A percentile compares a stretch with the other conserved stretches of the same genome.
Evolutionary conservation across 2,888 invertebrate species (phyloP).

Genomic region (Leptinotarsa haldemani): DNA sequence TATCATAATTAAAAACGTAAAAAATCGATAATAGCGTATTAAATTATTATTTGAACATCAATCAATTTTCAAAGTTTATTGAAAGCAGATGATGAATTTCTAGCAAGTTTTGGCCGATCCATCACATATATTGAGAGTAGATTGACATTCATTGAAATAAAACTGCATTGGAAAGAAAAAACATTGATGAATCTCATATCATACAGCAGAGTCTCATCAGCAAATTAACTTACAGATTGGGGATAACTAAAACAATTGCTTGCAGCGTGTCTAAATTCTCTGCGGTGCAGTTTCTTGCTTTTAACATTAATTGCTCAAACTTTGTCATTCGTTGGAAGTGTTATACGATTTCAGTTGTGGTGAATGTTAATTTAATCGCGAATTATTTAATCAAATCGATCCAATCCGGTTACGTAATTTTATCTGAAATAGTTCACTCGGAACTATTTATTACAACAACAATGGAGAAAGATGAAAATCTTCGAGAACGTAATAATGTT

Average conservation of each 20-base stretch:
- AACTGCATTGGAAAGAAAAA: no score
- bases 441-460: not conserved
- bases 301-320: not conserved
- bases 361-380: not conserved
- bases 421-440: not conserved
- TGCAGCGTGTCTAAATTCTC: not conserved
- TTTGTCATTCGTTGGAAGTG: not conserved
- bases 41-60: no score
- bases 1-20: no score
- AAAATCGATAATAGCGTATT: no score
- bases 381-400: conserved; percentile 5
- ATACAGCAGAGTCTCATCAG: not conserved
- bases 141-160: no score
- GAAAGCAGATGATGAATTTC: no score
- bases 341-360: conserved; percentile 12
- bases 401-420: conserved; percentile 16
- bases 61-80: no score
- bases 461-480: no score
- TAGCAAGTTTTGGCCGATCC: no score
- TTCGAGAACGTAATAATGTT: no score
- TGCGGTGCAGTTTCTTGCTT: conserved; percentile 5
- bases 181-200: no score
- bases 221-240: not conserved
- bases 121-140: no score
- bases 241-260: not conserved